Percentiles rank a stretch among this genome's conserved stretches.
Evolutionary conservation across 2,888 invertebrate species (phyloP).

Genomic region (Rhyacophila evoluta): DNA sequence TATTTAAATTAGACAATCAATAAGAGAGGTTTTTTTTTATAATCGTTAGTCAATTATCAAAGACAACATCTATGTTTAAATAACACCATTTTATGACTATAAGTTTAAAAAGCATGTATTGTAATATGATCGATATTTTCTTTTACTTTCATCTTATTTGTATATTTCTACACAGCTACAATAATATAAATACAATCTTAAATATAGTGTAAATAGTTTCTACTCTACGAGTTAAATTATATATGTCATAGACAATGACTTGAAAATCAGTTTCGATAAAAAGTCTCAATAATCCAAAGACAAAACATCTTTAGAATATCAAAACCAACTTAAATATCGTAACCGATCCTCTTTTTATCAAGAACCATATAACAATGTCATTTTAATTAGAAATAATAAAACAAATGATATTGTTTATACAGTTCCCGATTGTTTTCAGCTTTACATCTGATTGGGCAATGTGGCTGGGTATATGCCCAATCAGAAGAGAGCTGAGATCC

Average conservation of each 20-base stretch:
- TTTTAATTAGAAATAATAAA: constrained; percentile 2
- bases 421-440: constrained; percentile 54
- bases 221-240: not conserved
- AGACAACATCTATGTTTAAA: constrained; percentile 10
- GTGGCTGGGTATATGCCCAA: constrained; percentile 82
- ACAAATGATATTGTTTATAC: constrained; percentile 9
- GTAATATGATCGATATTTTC: constrained; percentile 9
- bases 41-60: not conserved
- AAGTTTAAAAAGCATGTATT: constrained; percentile 11
- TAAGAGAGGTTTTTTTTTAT: not conserved
- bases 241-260: constrained; percentile 2
- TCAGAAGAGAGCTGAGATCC: constrained; percentile 71
- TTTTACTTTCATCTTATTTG: constrained; percentile 6
- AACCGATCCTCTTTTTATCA: not conserved
- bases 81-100: constrained; percentile 1
- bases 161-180: constrained; percentile 4
- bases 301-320: not conserved
- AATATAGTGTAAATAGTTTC: constrained; percentile 1
- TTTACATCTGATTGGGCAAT: constrained; percentile 75
- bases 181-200: not conserved
- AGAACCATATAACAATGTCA: not conserved
- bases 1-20: not conserved
- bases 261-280: not conserved
- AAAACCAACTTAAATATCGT: not conserved
- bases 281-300: not conserved